Base-by-base conservation (phyloP, 1,140 invertebrate genomes). In the Drosophila repleta region DNA sequence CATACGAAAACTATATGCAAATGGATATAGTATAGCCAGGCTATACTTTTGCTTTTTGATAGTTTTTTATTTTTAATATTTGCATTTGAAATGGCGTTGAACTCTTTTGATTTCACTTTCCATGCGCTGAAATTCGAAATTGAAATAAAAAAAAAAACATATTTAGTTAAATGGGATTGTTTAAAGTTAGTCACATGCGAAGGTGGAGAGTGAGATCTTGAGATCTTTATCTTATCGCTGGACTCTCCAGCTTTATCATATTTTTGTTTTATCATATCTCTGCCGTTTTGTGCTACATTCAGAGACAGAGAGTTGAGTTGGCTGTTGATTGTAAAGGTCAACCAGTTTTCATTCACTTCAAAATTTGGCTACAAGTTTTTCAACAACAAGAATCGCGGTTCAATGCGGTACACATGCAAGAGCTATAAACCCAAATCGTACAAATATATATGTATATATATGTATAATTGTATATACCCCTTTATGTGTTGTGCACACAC, bases 101-200 rank as follows among this genome's bases (percentile, higher is more conserved):
- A 74, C 74, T 74, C 37, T 77, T 65, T 62, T 41, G 71, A 74
- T 79, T 84, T 84, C 81, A 79, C 80, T 84, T 84, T 83, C 76
- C 74, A 61, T 10, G n/a, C 49, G 21, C 39, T 32, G 18, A 56
- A 21, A 49, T 41, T 29, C 76, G 57, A 39, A 43, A 53, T 56
- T 32, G 41, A 61, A 45, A 60, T 35, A 10, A 64, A 62, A 67
- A 65, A 45, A 67, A 65, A 64, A 62, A 67, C 65, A 45, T 64
- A 65, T 20, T 5, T 18, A 29, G 18, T 15, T 11, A 51, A 62
- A 62, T 48, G n/a, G 15, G 41, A 65, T 10, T 35, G 4, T 26
- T 17, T 60, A 21, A 41, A 20, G 21, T n/a, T 3, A 20, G 20
- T 49, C 35, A 55, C 45, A 61, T n/a, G 29, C 15, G 17, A 51